Conservation (phyloP, 2,113 vertebrate species). For the Limnothrissa miodon region DNA sequence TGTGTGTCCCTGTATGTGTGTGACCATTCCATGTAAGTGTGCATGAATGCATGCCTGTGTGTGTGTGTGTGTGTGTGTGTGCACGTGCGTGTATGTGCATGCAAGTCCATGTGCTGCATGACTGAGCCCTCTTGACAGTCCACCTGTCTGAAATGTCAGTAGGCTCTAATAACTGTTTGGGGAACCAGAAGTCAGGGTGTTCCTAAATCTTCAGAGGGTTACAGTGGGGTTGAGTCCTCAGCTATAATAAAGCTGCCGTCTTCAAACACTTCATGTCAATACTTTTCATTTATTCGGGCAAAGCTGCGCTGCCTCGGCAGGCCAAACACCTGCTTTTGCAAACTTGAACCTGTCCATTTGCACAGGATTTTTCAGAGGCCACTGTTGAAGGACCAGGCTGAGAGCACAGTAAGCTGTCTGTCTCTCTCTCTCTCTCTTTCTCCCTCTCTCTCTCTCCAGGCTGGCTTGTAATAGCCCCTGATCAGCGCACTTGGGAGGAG, state of each 20-base stretch:
- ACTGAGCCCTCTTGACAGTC: not conserved
- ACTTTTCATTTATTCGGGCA: conserved; percentile 18
- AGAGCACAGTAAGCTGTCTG: not conserved
- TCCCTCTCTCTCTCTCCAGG: not conserved
- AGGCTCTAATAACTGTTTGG: conserved; percentile 50
- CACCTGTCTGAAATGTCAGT: not conserved
- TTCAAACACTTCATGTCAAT: conserved; percentile 31
- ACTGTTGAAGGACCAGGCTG: not conserved
- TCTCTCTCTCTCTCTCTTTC: not conserved
- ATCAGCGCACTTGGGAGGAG: not conserved
- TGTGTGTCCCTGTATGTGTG: not conserved
- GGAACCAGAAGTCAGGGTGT: conserved; percentile 56
- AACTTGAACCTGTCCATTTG: conserved; percentile 28
- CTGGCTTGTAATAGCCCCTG: not conserved
- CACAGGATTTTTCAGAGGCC: conserved; percentile 19
- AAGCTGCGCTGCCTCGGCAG: conserved; percentile 27
- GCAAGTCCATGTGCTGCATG: conserved; percentile 11
- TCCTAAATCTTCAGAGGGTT: conserved; percentile 13
- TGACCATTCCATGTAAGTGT: no score
- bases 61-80: not conserved
- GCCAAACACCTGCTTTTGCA: conserved; percentile 43
- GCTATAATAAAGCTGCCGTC: conserved; percentile 31
- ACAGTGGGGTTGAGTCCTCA: conserved; percentile 14
- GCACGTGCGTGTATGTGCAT: not conserved
- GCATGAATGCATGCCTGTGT: not conserved